These are phyloP conservation scores for Micromesistius poutassou DNA, from an alignment of 2,797 vertebrate species.

Conservation along the genomic window DNA sequence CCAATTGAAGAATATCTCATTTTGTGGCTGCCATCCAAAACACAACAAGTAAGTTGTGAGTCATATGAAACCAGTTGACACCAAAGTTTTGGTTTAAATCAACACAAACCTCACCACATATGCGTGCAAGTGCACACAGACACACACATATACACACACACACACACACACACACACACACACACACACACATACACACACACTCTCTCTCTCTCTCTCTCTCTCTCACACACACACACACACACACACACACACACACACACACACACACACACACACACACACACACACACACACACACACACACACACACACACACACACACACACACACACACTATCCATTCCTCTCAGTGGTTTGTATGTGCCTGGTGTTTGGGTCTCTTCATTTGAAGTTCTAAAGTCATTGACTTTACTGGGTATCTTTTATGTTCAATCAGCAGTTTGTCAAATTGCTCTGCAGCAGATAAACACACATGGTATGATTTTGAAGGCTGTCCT, in stretches of 20 bases:
- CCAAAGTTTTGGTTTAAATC: background rate
- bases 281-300: background rate
- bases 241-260: background rate
- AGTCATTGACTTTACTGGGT: background rate
- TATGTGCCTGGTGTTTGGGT: background rate
- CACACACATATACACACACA: background rate
- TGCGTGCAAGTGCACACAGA: background rate
- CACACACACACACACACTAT: background rate
- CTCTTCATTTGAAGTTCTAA: background rate
- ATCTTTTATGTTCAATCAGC: background rate
- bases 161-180: background rate
- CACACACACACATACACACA: background rate
- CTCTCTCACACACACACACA: too few species aligned
- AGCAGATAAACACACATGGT: background rate
- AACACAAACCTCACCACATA: background rate
- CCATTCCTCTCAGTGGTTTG: background rate
- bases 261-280: background rate
- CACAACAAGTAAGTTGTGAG: conserved; percentile 83
- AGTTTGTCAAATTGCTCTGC: background rate
- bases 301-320: conserved; percentile 21
- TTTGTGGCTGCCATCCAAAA: conserved; percentile 94
- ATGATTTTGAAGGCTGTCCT: background rate
- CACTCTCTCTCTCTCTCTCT: too few species aligned
- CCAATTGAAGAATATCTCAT: conserved; percentile 97
- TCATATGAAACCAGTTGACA: background rate